Evolutionary conservation across 2,113 vertebrate species (phyloP), one percentile per base, ranked within the genome.

Genomic region (Rhinoderma darwinii): DNA sequence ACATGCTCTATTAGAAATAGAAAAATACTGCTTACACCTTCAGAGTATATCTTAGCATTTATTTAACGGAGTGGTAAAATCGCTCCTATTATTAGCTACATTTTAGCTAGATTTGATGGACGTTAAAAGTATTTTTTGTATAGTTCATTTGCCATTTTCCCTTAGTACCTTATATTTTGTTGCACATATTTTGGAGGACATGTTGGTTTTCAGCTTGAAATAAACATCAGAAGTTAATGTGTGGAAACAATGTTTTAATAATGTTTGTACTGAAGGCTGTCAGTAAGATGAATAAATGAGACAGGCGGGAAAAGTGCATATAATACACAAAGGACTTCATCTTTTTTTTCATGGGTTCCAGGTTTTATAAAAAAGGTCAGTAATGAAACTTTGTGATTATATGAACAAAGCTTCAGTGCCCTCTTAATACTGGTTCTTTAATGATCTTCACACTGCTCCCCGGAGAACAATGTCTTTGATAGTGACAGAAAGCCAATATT

Each of bases 291-390:
- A 84, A 84, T 84, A 76, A 74, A 75, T 84, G 72, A 84, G 83
- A 76, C 83, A 44, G 27, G 72, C n/a, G n/a, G n/a, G 83, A 44
- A 74, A 84, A 75, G 83, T 84, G 37, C 54, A 84, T 61, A 73
- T 73, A 84, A 75, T 84, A 84, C 83, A 84, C 83, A 74, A 27
- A 84, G 83, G 83, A 84, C 72, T 25, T 15, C 22, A 17, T 84
- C 39, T 73, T 84, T 83, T 54, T 59, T 84, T 75, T 84, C 66
- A 73, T 84, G 56, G 82, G 82, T 73, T 75, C 72, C 27, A 56
- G 50, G 39, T 76, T 84, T 84, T 84, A 84, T 84, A 76, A 75
- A 84, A 84, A 84, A 84, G 83, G 83, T 84, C 83, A 84, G 51
- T 43, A 75, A 84, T 75, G 83, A 84, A 75, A 84, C 83, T 61